A percentile compares a stretch with the other conserved stretches of the same genome.
Conservation (phyloP, 2,888 invertebrate genomes). For the Sycophila texana region DNA sequence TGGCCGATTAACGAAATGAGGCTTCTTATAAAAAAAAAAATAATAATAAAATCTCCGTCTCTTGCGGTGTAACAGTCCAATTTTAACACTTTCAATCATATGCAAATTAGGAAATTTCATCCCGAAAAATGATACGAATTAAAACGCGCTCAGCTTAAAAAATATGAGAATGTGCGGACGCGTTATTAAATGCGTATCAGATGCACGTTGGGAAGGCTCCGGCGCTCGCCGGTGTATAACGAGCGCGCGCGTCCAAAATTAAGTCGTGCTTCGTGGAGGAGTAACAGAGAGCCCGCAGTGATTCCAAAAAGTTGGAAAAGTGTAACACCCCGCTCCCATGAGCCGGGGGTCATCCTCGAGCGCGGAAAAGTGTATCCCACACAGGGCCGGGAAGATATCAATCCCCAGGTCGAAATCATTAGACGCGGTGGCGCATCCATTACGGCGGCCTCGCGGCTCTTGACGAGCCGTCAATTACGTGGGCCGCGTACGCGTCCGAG, state of each 20-base stretch:
- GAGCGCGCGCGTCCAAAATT: neutral
- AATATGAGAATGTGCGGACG: neutral
- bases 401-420: neutral
- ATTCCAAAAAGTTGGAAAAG: conserved; percentile 6
- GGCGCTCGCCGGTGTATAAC: too few relatives aligned
- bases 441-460: neutral
- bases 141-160: neutral
- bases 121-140: conserved; percentile 7
- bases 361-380: conserved; percentile 4
- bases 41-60: neutral
- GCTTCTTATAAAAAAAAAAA: neutral
- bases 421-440: conserved; percentile 6
- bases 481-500: neutral
- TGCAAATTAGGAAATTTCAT: conserved; percentile 30
- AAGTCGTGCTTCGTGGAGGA: neutral
- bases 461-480: conserved; percentile 48
- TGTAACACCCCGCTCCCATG: neutral
- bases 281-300: neutral
- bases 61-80: conserved; percentile 7
- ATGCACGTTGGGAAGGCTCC: neutral
- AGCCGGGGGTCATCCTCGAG: neutral
- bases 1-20: neutral
- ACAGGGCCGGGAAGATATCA: neutral
- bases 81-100: conserved; percentile 28
- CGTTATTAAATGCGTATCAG: conserved; percentile 30